Evolutionary conservation across 2,113 vertebrate genomes (phyloP).

Genomic region (Grammomys surdaster): DNA sequence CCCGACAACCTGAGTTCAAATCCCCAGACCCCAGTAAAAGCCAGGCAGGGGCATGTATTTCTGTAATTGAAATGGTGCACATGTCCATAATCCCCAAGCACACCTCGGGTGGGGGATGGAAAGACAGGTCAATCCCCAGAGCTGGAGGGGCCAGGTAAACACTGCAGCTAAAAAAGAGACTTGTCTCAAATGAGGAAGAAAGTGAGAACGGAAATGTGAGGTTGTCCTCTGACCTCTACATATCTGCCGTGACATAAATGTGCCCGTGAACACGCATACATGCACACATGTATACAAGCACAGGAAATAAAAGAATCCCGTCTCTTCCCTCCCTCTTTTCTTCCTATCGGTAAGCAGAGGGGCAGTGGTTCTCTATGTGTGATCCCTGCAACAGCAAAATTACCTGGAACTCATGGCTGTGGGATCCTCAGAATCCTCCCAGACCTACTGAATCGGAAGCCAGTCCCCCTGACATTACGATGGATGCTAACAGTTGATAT

Average conservation of each 20-base stretch:
- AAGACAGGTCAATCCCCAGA: background rate
- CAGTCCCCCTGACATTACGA: background rate
- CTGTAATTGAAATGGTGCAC: no score
- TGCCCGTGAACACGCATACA: background rate
- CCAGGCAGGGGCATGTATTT: background rate
- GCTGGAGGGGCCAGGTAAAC: background rate
- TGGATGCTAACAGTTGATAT: background rate
- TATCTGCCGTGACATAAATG: no score
- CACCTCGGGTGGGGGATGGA: no score
- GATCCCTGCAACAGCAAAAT: background rate
- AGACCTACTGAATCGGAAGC: conserved; percentile 41
- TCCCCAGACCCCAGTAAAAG: background rate
- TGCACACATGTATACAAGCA: no score
- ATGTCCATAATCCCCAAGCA: no score
- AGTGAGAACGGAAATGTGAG: background rate
- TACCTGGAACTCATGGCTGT: background rate
- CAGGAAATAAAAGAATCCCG: background rate
- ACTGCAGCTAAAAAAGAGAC: background rate
- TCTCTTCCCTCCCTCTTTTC: background rate
- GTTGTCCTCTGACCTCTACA: background rate
- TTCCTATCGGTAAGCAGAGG: conserved; percentile 1
- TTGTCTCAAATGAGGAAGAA: background rate
- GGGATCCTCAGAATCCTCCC: background rate
- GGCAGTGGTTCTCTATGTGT: background rate
- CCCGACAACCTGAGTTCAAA: background rate